Percentiles rank a stretch among this genome's conserved stretches.
These are phyloP conservation scores for Hymenopus coronatus DNA, from an alignment of 2,888 invertebrate species.

Conservation along the genomic window DNA sequence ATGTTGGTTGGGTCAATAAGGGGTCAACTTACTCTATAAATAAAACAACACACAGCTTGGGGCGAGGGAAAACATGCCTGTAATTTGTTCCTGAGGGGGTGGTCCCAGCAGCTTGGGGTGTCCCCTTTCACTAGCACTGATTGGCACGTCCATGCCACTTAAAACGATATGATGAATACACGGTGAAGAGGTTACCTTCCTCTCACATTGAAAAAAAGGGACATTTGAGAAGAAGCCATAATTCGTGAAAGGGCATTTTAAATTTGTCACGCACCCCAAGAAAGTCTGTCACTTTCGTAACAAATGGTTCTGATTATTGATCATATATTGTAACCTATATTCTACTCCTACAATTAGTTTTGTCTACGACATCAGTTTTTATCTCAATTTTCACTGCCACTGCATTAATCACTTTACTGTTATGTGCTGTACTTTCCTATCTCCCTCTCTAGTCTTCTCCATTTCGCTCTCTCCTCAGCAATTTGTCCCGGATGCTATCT, in stretches of 20 bases:
- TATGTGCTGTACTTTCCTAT: too few species aligned
- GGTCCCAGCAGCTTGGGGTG: not conserved
- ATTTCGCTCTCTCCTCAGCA: too few species aligned
- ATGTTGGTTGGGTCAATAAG: constrained; percentile 8
- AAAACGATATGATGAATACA: not conserved
- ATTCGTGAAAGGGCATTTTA: not conserved
- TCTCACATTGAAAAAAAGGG: not conserved
- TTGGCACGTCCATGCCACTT: not conserved
- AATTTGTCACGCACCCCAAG: not conserved
- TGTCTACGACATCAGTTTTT: too few species aligned
- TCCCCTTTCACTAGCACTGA: not conserved
- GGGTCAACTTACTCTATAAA: constrained; percentile 16
- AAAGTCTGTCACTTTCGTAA: not conserved
- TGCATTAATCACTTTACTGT: too few species aligned
- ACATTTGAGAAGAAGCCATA: not conserved
- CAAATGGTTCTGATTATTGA: too few species aligned
- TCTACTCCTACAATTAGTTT: too few species aligned
- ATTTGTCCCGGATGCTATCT: too few species aligned
- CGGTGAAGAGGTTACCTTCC: not conserved
- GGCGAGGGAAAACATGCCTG: constrained; percentile 4
- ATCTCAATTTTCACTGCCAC: too few species aligned
- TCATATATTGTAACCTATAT: not conserved
- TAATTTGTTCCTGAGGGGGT: not conserved
- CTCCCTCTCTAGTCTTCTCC: too few species aligned
- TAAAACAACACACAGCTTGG: constrained; percentile 5